These are phyloP conservation scores for Bergia sp. DNA, from an alignment of 92 coral and sea anemone species.

Conservation along the genomic window DNA sequence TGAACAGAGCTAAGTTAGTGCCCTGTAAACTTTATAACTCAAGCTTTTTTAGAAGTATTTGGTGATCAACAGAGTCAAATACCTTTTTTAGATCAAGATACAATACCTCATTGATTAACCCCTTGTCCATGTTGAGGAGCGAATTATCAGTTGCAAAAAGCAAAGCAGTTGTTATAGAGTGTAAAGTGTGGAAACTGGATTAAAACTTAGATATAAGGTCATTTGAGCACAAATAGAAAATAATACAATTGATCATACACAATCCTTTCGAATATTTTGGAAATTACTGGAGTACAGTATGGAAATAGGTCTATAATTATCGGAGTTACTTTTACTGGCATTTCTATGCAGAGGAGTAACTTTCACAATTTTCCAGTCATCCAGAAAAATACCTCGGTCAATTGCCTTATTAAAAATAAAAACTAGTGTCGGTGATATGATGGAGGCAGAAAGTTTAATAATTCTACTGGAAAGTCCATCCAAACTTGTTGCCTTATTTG, in stretches of 20 bases:
- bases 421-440: no score
- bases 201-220: neutral
- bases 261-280: conserved; percentile 9
- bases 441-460: no score
- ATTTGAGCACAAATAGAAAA: neutral
- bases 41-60: neutral
- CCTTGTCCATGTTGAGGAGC: conserved; percentile 45
- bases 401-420: no score
- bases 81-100: conserved; percentile 43
- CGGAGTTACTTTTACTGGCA: no score
- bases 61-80: conserved; percentile 23
- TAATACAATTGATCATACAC: conserved; percentile 15
- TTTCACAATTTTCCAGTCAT: no score
- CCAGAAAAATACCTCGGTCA: no score
- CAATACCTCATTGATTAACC: conserved; percentile 31
- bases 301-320: no score
- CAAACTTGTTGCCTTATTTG: no score
- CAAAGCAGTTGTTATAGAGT: conserved; percentile 13
- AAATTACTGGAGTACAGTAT: neutral
- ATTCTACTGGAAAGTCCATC: no score
- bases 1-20: neutral
- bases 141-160: conserved; percentile 27
- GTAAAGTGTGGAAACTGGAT: conserved; percentile 1
- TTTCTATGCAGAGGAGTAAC: no score
- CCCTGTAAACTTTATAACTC: neutral